These are phyloP conservation scores for Orientallactaga bullata DNA, from an alignment of 2,113 vertebrate species.

Conservation along the genomic window DNA sequence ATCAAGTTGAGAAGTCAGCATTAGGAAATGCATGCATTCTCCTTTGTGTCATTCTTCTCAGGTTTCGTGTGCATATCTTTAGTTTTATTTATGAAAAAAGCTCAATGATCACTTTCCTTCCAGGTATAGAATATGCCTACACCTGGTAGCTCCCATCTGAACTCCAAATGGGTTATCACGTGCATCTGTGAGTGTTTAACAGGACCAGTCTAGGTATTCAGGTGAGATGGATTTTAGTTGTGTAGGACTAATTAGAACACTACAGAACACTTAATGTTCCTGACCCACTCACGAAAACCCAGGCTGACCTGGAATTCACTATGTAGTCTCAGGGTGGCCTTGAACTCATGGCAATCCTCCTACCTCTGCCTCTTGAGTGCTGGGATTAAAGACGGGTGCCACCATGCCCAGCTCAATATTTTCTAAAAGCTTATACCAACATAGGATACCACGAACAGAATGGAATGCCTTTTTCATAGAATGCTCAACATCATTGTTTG, in stretches of 20 bases:
- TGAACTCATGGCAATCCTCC: too few species aligned
- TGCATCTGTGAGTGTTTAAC: not conserved
- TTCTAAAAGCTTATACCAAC: too few species aligned
- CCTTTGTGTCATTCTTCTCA: not conserved
- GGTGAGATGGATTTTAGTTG: not conserved
- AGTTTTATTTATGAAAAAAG: not conserved
- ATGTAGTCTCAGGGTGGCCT: not conserved
- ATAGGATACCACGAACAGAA: too few species aligned
- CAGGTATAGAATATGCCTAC: not conserved
- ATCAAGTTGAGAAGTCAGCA: not conserved
- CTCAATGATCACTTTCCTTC: conserved; percentile 3
- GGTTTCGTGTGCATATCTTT: conserved; percentile 3
- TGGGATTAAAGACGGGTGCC: too few species aligned
- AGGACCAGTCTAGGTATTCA: not conserved
- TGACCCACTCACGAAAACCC: not conserved
- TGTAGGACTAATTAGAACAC: not conserved
- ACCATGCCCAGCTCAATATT: too few species aligned
- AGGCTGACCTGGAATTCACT: not conserved
- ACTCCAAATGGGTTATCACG: not conserved
- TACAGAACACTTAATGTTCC: not conserved
- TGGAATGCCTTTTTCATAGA: too few species aligned
- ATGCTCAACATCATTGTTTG: too few species aligned
- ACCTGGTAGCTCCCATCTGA: conserved; percentile 31
- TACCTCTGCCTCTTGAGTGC: too few species aligned
- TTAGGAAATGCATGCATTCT: not conserved